phyloP scores from a whole-genome alignment of 92 coral and sea anemone genomes.

The Palythoa grandiflora region DNA sequence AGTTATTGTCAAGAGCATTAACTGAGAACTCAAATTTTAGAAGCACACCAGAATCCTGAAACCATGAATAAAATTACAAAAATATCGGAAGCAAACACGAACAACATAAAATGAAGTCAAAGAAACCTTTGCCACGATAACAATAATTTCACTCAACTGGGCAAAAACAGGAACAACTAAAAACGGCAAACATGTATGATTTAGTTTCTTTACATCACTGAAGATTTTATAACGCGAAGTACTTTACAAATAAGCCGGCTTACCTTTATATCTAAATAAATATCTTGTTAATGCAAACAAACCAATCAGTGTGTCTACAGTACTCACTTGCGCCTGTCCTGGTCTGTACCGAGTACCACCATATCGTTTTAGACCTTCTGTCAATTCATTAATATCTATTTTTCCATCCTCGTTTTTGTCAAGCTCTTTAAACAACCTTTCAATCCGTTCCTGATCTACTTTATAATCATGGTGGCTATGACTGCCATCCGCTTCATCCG shows the following conservation, averaged over 20 bases:
- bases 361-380: constrained; percentile 86
- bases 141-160: background rate
- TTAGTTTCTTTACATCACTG: background rate
- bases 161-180: background rate
- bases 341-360: constrained; percentile 84
- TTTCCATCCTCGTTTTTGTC: constrained; percentile 95
- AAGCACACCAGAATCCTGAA: background rate
- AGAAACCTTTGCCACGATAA: background rate
- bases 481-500: constrained; percentile 56
- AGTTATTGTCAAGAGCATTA: background rate
- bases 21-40: background rate
- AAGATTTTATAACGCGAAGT: background rate
- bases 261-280: background rate
- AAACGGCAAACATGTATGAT: background rate
- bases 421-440: constrained; percentile 87
- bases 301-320: too few species aligned
- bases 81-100: background rate
- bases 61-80: background rate
- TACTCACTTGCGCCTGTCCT: constrained; percentile 62
- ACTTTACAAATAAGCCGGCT: background rate
- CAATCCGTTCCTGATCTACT: constrained; percentile 87
- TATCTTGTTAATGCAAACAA: too few species aligned
- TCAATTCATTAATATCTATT: constrained; percentile 90
- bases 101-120: background rate
- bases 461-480: constrained; percentile 66